phyloP scores from a whole-genome alignment of 2,888 invertebrate species.

The Apamea crenata region DNA sequence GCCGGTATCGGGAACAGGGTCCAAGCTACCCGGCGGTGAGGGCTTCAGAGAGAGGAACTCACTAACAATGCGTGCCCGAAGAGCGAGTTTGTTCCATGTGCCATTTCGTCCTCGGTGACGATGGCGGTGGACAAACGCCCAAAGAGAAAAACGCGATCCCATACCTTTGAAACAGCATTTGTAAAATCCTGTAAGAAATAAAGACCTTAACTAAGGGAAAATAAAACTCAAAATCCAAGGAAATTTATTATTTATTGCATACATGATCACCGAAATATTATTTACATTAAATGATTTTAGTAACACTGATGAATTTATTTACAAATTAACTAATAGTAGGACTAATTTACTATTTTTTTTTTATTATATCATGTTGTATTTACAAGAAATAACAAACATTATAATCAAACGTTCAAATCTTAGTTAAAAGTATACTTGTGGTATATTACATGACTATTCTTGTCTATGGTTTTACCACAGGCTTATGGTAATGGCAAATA shows the following conservation, averaged over 20 bases:
- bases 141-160: background rate
- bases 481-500: conserved; percentile 50
- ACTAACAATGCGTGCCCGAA: background rate
- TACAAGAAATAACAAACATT: conserved; percentile 82
- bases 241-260: conserved; percentile 88
- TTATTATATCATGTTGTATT: conserved; percentile 73
- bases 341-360: conserved; percentile 73
- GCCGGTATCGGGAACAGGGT: too few species aligned
- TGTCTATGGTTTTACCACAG: conserved; percentile 72
- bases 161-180: background rate
- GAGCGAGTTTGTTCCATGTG: background rate
- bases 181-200: conserved; percentile 2
- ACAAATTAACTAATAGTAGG: conserved; percentile 79
- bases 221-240: conserved; percentile 77
- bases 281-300: conserved; percentile 85
- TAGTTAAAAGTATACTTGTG: conserved; percentile 71
- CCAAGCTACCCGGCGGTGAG: too few species aligned
- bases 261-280: conserved; percentile 88
- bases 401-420: conserved; percentile 67
- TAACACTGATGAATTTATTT: conserved; percentile 88
- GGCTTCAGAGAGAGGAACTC: background rate
- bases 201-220: background rate
- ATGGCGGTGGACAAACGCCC: background rate
- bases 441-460: conserved; percentile 66
- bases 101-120: background rate